phyloP scores from a whole-genome alignment of 2,888 invertebrate genomes.

The Lepidocyrtoides sp. region DNA sequence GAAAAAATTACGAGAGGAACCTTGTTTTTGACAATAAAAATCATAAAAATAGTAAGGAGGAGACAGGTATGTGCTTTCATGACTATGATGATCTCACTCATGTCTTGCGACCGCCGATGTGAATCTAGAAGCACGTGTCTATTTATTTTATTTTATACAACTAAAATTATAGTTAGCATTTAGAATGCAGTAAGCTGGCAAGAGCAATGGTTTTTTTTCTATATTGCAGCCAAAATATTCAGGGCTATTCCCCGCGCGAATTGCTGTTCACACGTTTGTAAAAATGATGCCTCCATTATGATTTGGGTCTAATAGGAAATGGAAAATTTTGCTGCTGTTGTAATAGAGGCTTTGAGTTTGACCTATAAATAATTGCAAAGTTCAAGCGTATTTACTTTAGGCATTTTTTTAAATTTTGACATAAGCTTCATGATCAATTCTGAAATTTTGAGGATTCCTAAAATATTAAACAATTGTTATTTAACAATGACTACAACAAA shows the following conservation, averaged over 20 bases:
- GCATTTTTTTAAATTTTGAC: too few species aligned
- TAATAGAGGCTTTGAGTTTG: not conserved
- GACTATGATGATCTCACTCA: too few species aligned
- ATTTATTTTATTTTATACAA: too few species aligned
- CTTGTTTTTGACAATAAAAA: constrained; percentile 34
- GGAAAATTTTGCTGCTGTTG: not conserved
- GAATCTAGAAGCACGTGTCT: too few species aligned
- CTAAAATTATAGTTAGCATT: too few species aligned
- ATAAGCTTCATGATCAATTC: too few species aligned
- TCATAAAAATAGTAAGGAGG: not conserved
- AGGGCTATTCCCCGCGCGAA: not conserved
- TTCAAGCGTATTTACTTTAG: too few species aligned
- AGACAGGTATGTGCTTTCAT: not conserved
- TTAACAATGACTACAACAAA: too few species aligned
- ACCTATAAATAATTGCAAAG: not conserved
- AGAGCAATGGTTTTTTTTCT: not conserved
- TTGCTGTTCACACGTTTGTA: not conserved
- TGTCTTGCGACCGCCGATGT: not conserved
- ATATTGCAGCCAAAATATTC: not conserved
- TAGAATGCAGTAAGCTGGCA: not conserved
- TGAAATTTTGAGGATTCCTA: too few species aligned
- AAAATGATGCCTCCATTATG: not conserved
- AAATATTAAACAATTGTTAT: too few species aligned
- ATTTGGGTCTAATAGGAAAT: not conserved
- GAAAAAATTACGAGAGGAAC: not conserved